phyloP scores from a whole-genome alignment of 2,888 invertebrate genomes.

The Drosophila formosana region DNA sequence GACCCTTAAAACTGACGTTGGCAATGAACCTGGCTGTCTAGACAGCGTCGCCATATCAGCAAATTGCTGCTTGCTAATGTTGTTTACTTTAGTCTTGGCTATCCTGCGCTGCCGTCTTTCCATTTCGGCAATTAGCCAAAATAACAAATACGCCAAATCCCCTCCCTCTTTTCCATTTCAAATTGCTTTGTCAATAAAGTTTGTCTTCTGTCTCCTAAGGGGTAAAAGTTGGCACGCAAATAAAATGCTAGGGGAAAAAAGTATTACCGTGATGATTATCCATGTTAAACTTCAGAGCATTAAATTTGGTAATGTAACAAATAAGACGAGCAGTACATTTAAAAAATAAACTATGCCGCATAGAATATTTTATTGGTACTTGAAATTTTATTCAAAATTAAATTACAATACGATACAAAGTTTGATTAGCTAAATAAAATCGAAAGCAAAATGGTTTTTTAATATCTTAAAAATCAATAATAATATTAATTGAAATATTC shows the following conservation, averaged over 20 bases:
- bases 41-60: constrained; percentile 61
- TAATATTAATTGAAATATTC: too few species aligned
- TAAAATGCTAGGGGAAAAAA: neutral
- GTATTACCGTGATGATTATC: neutral
- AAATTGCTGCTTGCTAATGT: constrained; percentile 66
- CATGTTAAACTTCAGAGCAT: neutral
- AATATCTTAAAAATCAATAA: neutral
- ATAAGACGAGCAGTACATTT: neutral
- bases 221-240: neutral
- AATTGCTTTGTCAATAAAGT: constrained; percentile 51
- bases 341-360: too few species aligned
- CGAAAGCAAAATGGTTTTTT: too few species aligned
- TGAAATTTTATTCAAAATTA: too few species aligned
- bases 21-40: constrained; percentile 56
- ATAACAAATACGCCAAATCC: constrained; percentile 31
- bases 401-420: too few species aligned
- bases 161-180: constrained; percentile 6
- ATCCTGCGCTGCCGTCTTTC: constrained; percentile 22
- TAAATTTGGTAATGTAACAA: neutral
- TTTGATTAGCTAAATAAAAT: too few species aligned
- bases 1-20: constrained; percentile 36
- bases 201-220: neutral
- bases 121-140: constrained; percentile 54
- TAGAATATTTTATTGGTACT: too few species aligned
- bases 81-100: constrained; percentile 64